Percentiles rank a stretch among this genome's conserved stretches.
phyloP scores from a whole-genome alignment of 1,140 invertebrate species.

The Trichonephila clavipes region DNA sequence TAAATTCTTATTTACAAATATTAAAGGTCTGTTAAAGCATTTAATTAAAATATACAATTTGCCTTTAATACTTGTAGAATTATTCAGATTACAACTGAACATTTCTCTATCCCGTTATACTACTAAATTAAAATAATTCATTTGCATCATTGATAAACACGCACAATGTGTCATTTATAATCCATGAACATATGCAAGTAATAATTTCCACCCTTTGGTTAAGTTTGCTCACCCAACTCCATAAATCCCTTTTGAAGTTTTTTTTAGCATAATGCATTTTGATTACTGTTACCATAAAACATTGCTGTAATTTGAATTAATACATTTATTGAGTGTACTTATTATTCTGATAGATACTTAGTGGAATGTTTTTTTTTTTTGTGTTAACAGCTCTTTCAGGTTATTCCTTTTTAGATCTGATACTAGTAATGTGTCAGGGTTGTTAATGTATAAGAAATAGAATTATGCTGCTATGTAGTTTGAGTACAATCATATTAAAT shows the following conservation, averaged over 20 bases:
- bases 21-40: no score
- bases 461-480: background rate
- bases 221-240: no score
- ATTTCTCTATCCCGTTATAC: no score
- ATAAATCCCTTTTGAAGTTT: no score
- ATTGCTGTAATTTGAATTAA: background rate
- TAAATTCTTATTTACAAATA: no score
- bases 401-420: constrained; percentile 7
- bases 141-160: constrained; percentile 19
- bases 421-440: background rate
- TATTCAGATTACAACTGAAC: no score
- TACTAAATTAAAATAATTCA: background rate
- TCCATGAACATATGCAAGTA: background rate
- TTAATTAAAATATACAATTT: no score
- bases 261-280: no score
- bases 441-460: background rate
- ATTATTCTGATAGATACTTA: background rate
- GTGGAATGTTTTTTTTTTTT: background rate
- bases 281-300: background rate
- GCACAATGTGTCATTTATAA: constrained; percentile 11
- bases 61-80: no score
- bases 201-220: no score
- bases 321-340: background rate
- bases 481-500: background rate
- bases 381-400: background rate